Conservation (phyloP, 2,113 vertebrate genomes). For the Entelurus aequoreus region DNA sequence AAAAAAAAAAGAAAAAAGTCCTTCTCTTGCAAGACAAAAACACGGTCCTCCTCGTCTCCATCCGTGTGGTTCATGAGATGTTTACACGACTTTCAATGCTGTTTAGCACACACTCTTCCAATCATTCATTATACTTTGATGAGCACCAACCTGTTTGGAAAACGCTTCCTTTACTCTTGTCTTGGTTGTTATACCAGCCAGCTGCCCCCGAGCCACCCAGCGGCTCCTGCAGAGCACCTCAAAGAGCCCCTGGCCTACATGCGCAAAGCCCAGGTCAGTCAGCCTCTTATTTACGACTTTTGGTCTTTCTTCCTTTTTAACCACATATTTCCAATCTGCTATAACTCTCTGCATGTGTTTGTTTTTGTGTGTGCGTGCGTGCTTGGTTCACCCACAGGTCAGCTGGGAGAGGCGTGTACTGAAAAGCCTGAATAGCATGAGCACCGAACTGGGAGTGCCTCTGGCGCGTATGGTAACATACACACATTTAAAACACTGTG, state of each 20-base stretch:
- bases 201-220: constrained; percentile 76
- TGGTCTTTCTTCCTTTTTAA: constrained; percentile 12
- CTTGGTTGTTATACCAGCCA: constrained; percentile 65
- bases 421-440: constrained; percentile 98
- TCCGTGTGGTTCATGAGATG: constrained; percentile 33
- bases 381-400: constrained; percentile 69
- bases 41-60: constrained; percentile 5
- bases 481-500: background rate
- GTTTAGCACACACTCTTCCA: constrained; percentile 36
- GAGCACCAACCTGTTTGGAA: background rate
- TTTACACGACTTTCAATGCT: constrained; percentile 39
- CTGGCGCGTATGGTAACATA: constrained; percentile 82
- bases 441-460: constrained; percentile 86
- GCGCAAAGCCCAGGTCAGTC: constrained; percentile 90
- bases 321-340: background rate
- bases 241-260: constrained; percentile 95
- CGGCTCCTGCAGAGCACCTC: constrained; percentile 82
- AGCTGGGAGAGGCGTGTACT: constrained; percentile 95
- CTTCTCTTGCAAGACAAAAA: background rate
- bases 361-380: constrained; percentile 24
- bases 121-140: constrained; percentile 30
- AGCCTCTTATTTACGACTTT: constrained; percentile 23
- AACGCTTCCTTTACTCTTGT: constrained; percentile 14
- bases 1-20: no score
- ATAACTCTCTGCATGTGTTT: background rate